phyloP scores from a whole-genome alignment of 2,113 vertebrate species.

The Gallinago jamesoni region DNA sequence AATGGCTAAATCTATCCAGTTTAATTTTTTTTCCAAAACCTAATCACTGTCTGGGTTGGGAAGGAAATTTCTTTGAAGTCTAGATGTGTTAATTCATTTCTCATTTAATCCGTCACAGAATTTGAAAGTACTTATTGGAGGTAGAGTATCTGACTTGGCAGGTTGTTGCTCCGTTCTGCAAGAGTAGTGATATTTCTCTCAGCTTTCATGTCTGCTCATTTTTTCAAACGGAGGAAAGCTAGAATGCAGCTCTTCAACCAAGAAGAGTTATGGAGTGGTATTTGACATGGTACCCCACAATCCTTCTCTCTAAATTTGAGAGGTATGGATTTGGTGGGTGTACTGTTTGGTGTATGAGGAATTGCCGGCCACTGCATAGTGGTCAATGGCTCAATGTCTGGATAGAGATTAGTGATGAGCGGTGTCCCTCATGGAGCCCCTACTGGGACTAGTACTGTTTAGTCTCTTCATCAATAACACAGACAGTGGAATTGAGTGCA shows the following conservation, averaged over 20 bases:
- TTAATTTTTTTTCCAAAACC: not conserved
- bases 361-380: not conserved
- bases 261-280: not conserved
- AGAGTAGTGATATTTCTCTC: not conserved
- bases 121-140: not conserved
- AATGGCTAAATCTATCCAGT: not conserved
- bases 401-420: not conserved
- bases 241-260: not conserved
- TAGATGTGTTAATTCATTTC: not conserved
- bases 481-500: not conserved
- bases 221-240: not conserved
- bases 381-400: not conserved
- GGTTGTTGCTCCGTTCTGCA: not conserved
- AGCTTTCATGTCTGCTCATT: not conserved
- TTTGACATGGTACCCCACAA: accelerated
- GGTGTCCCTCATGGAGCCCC: not conserved
- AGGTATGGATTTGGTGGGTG: not conserved
- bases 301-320: not conserved
- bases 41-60: not conserved
- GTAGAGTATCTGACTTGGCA: not conserved
- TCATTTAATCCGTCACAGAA: not conserved
- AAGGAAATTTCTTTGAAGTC: not conserved
- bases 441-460: not conserved
- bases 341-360: not conserved
- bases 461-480: not conserved